phyloP scores from a whole-genome alignment of 2,797 vertebrate species.

The Bovichtus variegatus region DNA sequence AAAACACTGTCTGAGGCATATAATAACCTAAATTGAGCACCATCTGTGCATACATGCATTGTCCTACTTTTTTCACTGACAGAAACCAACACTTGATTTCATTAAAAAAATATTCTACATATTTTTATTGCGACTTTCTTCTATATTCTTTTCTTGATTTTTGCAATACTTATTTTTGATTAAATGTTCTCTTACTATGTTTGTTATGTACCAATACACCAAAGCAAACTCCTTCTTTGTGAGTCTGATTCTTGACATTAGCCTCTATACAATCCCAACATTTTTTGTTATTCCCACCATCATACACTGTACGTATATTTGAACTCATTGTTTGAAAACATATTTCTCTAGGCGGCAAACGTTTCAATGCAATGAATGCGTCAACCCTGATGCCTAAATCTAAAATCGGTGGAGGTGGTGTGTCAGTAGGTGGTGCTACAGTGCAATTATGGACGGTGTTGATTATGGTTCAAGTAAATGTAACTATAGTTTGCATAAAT shows the following conservation, averaged over 20 bases:
- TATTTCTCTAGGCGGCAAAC: neutral
- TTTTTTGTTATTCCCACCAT: neutral
- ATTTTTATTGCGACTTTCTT: no score
- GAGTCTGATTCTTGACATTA: neutral
- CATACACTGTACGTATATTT: neutral
- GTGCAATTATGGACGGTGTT: neutral
- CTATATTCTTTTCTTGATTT: no score
- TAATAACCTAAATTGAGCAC: neutral
- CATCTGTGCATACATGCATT: neutral
- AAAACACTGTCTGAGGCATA: neutral
- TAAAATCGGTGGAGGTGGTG: neutral
- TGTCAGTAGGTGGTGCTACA: conserved; percentile 60
- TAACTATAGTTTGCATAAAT: neutral
- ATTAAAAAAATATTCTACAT: no score
- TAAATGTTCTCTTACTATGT: no score
- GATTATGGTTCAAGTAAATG: neutral
- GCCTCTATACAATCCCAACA: neutral
- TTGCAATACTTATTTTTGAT: no score
- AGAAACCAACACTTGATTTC: neutral
- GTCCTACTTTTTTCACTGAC: neutral
- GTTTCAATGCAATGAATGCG: neutral
- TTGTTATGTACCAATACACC: no score
- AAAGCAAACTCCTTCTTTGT: no score
- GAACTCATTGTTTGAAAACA: neutral
- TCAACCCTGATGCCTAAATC: neutral